Base-by-base conservation (phyloP, 2,797 vertebrate genomes). In the Xenops minutus region DNA sequence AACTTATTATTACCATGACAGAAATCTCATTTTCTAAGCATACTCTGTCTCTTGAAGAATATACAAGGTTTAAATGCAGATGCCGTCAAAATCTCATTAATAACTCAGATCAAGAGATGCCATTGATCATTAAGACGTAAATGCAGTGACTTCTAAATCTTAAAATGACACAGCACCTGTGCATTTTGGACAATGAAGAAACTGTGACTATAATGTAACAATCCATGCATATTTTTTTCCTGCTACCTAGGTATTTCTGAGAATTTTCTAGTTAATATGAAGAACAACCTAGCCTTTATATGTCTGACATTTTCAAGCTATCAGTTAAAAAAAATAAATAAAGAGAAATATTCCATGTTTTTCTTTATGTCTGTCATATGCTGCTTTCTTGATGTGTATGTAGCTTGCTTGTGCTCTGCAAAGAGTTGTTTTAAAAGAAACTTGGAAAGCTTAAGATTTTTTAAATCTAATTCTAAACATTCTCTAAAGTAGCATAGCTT, bases 71-170 rank as follows among this genome's bases (percentile, higher is more conserved):
- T 86, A 93, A 92, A 95, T 73, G 66, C 69, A 95, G 71, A 93
- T 77, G 44, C 32, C 93, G 92, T 77, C 63, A 89, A 95, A 95
- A 94, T 81, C 92, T 94, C 85, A 92, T 85, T 94, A 97, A 97
- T 92, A 78, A 93, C 89, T 88, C 83, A 78, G 80, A 97, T 93
- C 90, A 96, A 94, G 90, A 92, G 82, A 62, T 92, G 49, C 69
- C 77, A 95, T 82, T 94, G 89, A 96, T 93, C 39, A 16, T 91
- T 86, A 93, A 88, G 96, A 92, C 15, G 6, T 73, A 95, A 95
- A 94, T 69, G 61, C 36, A 78, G 66, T 77, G 56, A 89, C 68
- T 95, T 94, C 85, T 93, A 95, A 92, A 90, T 89, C 88, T 84
- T 82, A 93, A 94, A 93, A 87, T 94, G 81, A 93, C 88, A 94